Evolutionary conservation across 2,797 vertebrate genomes (phyloP).

Genomic region (Lutjanus argentimaculatus): DNA sequence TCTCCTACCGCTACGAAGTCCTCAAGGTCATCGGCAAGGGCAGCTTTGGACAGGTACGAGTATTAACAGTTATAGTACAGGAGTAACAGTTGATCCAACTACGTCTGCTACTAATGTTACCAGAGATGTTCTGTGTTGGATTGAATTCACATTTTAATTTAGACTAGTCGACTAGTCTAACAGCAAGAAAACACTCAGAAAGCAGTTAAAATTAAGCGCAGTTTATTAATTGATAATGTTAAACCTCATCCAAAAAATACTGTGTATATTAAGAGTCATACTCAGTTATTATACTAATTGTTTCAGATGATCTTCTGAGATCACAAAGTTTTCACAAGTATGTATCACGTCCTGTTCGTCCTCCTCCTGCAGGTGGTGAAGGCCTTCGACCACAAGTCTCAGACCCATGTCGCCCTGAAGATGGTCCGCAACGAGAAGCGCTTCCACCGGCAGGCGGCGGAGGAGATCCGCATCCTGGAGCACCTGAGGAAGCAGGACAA

Average conservation of each 20-base stretch:
- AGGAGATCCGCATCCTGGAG: constrained; percentile 98
- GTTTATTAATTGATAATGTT: no score
- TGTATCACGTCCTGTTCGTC: neutral
- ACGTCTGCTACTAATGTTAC: neutral
- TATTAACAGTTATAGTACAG: neutral
- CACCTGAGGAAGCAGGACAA: constrained; percentile 98
- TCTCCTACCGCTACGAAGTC: constrained; percentile 97
- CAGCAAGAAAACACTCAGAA: no score
- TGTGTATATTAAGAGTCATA: no score
- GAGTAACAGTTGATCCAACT: neutral
- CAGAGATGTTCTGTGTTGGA: no score
- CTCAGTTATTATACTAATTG: no score
- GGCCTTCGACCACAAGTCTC: constrained; percentile 96
- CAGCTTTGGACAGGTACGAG: constrained; percentile 94
- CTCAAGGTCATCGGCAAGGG: constrained; percentile 99
- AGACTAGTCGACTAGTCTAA: no score
- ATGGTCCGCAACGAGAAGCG: constrained; percentile 99
- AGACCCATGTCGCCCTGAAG: constrained; percentile 96
- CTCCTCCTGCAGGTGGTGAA: constrained; percentile 89
- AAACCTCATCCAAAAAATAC: no score
- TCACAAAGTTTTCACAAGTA: no score
- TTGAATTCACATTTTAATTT: no score
- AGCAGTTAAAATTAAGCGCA: no score
- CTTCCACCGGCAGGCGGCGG: constrained; percentile 97
- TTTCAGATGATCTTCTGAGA: no score